Evolutionary conservation across 2,888 invertebrate species (phyloP), one percentile per base, ranked within the genome.

Genomic region (Selenia dentaria): DNA sequence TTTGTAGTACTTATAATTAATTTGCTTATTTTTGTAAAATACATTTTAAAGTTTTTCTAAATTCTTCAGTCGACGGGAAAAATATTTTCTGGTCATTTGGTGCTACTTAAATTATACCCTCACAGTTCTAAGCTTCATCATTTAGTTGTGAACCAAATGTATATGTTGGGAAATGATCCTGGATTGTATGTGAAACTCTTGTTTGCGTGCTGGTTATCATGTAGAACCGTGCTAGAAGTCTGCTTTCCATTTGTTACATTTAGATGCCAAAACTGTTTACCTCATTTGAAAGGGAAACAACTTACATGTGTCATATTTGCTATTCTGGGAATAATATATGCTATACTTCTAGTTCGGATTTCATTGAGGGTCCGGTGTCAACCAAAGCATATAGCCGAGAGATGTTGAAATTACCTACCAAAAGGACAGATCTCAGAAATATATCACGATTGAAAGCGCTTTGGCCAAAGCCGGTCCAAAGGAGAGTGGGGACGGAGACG

Each of bases 61-160:
- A 27, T 34, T 33, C 27, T 27, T 50, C 37, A 43, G 50, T 48
- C 37, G 54, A 54, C 43, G 25, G 53, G 47, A 51, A 45, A n/a
- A n/a, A 55, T 34, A 45, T 44, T 56, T 58, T 54, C 56, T 54
- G 59, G 46, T 56, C 54, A 52, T 54, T 54, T 59, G 59, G 59
- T 59, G 59, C 59, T 59, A 59, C 35, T 31, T 51, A 58, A 37
- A 40, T 51, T 48, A 43, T 38, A 54, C 44, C 43, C 46, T 47
- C 45, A 46, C 29, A 46, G 50, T 56, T 56, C 50, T 29, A 26
- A 44, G 54, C 52, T 47, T 51, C 56, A 54, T 56, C 52, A 50
- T 51, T 55, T 33, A 47, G 34, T 51, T 35, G 36, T 51, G 42
- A 38, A 42, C 42, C 34, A 50, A 50, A 44, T 38, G 54, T 41